Percentiles rank a stretch among this genome's conserved stretches.
phyloP scores from a whole-genome alignment of 2,888 invertebrate species.

The Drosophila lacicola region DNA sequence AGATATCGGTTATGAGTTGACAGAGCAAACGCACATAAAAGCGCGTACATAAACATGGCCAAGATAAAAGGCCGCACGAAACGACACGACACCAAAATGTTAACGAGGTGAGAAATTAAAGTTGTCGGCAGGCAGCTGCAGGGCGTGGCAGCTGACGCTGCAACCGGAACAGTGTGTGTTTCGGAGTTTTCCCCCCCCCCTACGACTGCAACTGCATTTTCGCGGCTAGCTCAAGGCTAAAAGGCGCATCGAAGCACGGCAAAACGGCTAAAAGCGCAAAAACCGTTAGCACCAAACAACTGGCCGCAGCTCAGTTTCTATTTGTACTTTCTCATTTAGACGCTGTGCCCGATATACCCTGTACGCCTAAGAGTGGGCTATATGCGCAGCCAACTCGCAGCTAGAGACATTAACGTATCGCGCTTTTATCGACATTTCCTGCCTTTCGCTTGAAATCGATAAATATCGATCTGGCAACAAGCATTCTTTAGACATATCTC shows the following conservation, averaged over 20 bases:
- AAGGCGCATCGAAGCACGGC: constrained; percentile 47
- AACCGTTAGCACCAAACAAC: constrained; percentile 32
- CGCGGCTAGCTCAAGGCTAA: constrained; percentile 49
- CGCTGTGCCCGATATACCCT: constrained; percentile 12
- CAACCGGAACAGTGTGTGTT: constrained; percentile 38
- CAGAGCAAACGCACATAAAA: constrained; percentile 59
- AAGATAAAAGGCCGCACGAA: constrained; percentile 41
- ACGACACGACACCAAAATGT: constrained; percentile 18
- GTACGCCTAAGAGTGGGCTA: background rate
- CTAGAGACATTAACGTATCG: background rate
- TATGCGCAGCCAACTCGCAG: too few species aligned
- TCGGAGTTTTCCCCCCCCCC: background rate
- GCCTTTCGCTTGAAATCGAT: background rate
- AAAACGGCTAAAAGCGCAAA: constrained; percentile 26
- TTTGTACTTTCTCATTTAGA: constrained; percentile 78
- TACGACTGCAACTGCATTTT: constrained; percentile 17
- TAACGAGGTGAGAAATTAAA: constrained; percentile 57
- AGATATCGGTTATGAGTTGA: constrained; percentile 56
- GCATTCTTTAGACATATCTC: too few species aligned
- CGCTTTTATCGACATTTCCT: background rate
- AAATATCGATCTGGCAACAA: background rate
- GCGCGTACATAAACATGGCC: constrained; percentile 51
- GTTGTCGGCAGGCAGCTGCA: constrained; percentile 29
- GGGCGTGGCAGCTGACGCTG: constrained; percentile 26
- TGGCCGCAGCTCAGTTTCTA: constrained; percentile 63